Base-by-base conservation (phyloP, 2,888 invertebrate species). In the Tuberolachnus salignus region DNA sequence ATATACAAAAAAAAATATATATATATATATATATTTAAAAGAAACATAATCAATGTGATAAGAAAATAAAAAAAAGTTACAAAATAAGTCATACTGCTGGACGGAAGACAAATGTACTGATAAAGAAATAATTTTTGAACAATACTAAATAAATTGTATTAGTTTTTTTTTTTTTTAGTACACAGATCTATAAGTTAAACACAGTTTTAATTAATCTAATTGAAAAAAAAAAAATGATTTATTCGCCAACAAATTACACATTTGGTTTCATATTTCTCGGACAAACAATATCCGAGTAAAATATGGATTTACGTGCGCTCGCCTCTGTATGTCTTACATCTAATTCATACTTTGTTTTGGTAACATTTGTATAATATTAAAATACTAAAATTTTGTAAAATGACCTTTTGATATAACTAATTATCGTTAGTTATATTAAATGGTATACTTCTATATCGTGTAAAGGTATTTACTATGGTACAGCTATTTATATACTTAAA, bases 31-130 rank as follows among this genome's bases (percentile, higher is more conserved):
- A 34, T 4, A 34, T 34, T 34, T 21, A 13, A 55, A 55, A 21
- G 1, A 53, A 19, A 9, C 19, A 19, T 19, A 53, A 19, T 53
- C 10, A 1, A 13, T 13, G 13, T 46, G 34, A 61, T 16, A 46
- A 21, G 46, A 64, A 55, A 8, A 8, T 57, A 72, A 59, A 59
- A 19, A 72, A 46, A 59, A 46, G 11, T 34, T 49, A 26, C 34
- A 49, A 61, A 19, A 34, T 49, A 49, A 26, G 9, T 53, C 42
- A 19, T 21, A 61, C 10, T 46, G 34, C 13, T 72, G 72, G 72
- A 72, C 61, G 61, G 49, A 72, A 63, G 4, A 64, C 53, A 42
- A 21, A 63, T 73, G 44, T 73, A 34, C 51, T 73, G 63, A 73
- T 73, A 73, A 63, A 73, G 73, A 34, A 61, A 49, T 59, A 4